phyloP scores from a whole-genome alignment of 2,113 vertebrate genomes.

The Syrrhaptes paradoxus region DNA sequence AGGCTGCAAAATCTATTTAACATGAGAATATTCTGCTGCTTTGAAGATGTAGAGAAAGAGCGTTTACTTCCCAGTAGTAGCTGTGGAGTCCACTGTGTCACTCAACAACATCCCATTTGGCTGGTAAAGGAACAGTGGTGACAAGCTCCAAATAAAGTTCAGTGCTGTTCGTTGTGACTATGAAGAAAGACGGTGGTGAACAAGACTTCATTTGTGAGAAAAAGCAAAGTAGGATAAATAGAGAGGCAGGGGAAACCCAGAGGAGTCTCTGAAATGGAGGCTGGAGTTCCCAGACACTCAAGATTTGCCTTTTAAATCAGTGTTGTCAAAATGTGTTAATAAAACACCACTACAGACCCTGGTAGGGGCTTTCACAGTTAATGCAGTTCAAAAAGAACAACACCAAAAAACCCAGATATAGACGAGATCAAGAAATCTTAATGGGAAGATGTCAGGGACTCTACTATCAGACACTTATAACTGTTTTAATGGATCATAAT shows the following conservation, averaged over 20 bases:
- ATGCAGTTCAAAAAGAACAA: neutral
- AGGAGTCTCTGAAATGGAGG: neutral
- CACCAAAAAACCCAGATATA: neutral
- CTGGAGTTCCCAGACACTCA: neutral
- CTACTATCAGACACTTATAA: neutral
- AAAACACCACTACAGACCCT: neutral
- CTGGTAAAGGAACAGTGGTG: neutral
- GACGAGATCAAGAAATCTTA: conserved; percentile 4
- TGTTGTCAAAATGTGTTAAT: neutral
- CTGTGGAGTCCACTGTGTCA: neutral
- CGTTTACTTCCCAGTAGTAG: neutral
- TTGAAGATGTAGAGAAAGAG: neutral
- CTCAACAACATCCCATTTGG: conserved; percentile 5
- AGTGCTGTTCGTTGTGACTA: neutral
- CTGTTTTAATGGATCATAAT: neutral
- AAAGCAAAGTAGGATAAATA: neutral
- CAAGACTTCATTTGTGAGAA: neutral
- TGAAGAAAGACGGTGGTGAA: neutral
- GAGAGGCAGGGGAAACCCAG: neutral
- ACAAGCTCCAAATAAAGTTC: neutral
- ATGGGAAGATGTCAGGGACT: neutral
- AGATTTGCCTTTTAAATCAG: neutral
- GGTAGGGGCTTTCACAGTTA: neutral
- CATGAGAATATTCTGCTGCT: neutral
- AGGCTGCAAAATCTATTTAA: neutral